Percentiles rank a stretch among this genome's conserved stretches.
Conservation (phyloP, 2,888 invertebrate genomes). For the Dryomyza anilis region DNA sequence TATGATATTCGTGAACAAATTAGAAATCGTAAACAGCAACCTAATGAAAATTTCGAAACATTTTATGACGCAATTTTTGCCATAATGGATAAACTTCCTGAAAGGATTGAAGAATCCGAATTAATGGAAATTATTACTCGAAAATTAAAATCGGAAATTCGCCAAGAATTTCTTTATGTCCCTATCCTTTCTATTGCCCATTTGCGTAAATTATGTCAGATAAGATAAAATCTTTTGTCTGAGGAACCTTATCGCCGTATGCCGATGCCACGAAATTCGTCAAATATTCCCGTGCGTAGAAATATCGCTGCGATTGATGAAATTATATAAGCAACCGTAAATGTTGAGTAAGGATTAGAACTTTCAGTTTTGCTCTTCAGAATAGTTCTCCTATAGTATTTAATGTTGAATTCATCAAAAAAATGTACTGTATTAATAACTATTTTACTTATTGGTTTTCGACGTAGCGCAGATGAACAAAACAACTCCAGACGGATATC, state of each 20-base stretch:
- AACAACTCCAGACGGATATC: too few species aligned
- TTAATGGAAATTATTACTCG: neutral
- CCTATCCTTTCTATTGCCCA: neutral
- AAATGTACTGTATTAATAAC: too few species aligned
- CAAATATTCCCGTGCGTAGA: neutral
- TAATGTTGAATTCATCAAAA: too few species aligned
- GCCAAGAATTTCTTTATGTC: neutral
- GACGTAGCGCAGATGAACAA: too few species aligned
- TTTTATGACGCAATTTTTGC: conserved; percentile 1
- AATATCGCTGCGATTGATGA: too few species aligned
- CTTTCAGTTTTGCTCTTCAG: too few species aligned
- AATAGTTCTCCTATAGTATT: too few species aligned
- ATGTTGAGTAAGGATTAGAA: too few species aligned
- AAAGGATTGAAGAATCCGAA: neutral
- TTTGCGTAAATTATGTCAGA: neutral
- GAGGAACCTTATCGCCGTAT: neutral
- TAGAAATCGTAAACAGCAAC: conserved; percentile 25
- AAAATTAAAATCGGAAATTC: neutral
- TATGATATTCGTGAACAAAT: conserved; percentile 24
- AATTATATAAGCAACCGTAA: too few species aligned
- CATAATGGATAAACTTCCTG: neutral
- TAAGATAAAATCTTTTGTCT: neutral
- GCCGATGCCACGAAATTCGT: neutral
- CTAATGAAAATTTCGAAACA: conserved; percentile 3
- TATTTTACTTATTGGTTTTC: too few species aligned